Conservation (phyloP, 2,888 invertebrate genomes). For the Alviniconcha strummeri region DNA sequence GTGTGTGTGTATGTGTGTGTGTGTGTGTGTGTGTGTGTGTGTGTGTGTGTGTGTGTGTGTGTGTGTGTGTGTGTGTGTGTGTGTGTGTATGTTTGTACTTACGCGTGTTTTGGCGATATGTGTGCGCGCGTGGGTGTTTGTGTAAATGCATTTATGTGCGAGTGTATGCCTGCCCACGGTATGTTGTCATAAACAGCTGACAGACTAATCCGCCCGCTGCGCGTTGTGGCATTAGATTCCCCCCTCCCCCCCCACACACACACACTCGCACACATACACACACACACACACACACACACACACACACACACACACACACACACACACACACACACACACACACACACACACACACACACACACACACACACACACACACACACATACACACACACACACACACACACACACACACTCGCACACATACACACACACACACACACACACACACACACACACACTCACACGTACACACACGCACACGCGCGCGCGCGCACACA, state of each 20-base stretch:
- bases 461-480: background rate
- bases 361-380: background rate
- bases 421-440: background rate
- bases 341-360: background rate
- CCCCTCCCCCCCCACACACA: background rate
- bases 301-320: background rate
- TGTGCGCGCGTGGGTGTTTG: too few relatives aligned
- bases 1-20: conserved; percentile 7
- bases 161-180: too few relatives aligned
- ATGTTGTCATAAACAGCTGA: too few relatives aligned
- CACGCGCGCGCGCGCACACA: background rate
- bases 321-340: background rate
- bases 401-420: background rate
- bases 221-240: too few relatives aligned
- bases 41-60: conserved; percentile 3
- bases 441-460: background rate
- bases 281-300: background rate
- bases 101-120: too few relatives aligned
- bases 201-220: too few relatives aligned
- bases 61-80: background rate
- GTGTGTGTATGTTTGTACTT: background rate
- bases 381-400: background rate
- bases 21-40: conserved; percentile 8
- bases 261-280: background rate
- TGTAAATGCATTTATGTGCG: too few relatives aligned